Conservation (phyloP, 2,113 vertebrate species). For the Petrocephalus zakoni region DNA sequence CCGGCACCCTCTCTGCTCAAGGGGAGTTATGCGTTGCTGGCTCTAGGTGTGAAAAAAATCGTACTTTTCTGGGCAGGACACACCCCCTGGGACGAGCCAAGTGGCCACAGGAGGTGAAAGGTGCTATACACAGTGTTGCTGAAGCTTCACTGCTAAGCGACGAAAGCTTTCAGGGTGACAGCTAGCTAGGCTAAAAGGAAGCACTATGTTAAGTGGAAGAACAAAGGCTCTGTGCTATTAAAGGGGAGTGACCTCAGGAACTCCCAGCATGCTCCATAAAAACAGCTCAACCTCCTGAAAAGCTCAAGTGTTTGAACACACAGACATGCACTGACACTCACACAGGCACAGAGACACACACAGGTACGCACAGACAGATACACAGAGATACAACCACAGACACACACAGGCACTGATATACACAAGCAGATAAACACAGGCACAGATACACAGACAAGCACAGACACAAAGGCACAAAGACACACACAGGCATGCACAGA, state of each 20-base stretch:
- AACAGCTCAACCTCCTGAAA: background rate
- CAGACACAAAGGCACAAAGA: background rate
- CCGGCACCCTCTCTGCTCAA: background rate
- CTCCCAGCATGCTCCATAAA: background rate
- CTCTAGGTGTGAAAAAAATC: background rate
- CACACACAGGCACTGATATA: constrained; percentile 8
- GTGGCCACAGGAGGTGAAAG: background rate
- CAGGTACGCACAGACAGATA: background rate
- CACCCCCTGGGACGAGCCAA: background rate
- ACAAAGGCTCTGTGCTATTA: background rate
- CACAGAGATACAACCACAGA: constrained; percentile 2
- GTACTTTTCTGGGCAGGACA: background rate
- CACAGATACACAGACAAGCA: constrained; percentile 17
- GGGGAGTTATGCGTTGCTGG: background rate
- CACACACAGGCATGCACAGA: background rate
- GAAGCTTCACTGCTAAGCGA: background rate
- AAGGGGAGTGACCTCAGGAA: background rate
- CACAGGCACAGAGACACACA: background rate
- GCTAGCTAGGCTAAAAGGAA: background rate
- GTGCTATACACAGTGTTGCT: background rate
- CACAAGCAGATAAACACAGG: constrained; percentile 16
- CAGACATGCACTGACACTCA: background rate
- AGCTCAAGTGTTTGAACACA: background rate
- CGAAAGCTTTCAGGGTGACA: background rate
- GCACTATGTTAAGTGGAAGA: background rate